A percentile compares a stretch with the other conserved stretches of the same genome.
phyloP scores from a whole-genome alignment of 2,888 invertebrate species.

The Ischnura elegans region DNA sequence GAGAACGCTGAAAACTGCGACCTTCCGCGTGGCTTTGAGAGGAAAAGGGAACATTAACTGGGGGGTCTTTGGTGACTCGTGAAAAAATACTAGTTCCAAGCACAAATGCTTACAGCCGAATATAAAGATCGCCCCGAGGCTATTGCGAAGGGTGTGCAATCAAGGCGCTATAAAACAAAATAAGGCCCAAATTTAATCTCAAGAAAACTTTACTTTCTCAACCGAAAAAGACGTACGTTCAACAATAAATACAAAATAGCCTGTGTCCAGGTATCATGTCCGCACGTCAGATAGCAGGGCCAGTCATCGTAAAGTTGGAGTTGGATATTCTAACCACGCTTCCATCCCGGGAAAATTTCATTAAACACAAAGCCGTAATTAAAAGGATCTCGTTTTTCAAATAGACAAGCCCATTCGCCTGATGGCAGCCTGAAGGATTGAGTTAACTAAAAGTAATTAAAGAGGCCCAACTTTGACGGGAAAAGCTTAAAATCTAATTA shows the following conservation, averaged over 20 bases:
- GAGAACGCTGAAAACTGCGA: background rate
- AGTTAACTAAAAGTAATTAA: background rate
- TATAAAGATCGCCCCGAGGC: background rate
- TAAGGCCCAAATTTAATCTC: background rate
- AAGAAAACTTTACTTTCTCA: too few species aligned
- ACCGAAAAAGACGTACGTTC: too few species aligned
- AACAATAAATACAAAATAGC: too few species aligned
- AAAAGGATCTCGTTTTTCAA: background rate
- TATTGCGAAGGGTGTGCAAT: background rate
- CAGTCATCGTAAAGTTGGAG: too few species aligned
- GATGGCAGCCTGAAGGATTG: background rate
- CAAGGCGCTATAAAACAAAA: background rate
- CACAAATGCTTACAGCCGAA: background rate
- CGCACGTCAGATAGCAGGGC: too few species aligned
- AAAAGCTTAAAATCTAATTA: background rate
- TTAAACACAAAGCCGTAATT: too few species aligned
- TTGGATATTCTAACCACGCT: too few species aligned
- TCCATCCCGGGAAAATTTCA: too few species aligned
- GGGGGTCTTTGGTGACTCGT: background rate
- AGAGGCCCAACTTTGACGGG: background rate
- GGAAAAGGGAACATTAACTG: background rate
- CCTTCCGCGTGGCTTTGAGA: background rate
- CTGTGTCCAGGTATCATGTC: too few species aligned
- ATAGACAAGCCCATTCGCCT: background rate
- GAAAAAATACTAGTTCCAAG: background rate